Conservation (phyloP, 2,797 vertebrate genomes). For the Acrocephalus scirpaceus region DNA sequence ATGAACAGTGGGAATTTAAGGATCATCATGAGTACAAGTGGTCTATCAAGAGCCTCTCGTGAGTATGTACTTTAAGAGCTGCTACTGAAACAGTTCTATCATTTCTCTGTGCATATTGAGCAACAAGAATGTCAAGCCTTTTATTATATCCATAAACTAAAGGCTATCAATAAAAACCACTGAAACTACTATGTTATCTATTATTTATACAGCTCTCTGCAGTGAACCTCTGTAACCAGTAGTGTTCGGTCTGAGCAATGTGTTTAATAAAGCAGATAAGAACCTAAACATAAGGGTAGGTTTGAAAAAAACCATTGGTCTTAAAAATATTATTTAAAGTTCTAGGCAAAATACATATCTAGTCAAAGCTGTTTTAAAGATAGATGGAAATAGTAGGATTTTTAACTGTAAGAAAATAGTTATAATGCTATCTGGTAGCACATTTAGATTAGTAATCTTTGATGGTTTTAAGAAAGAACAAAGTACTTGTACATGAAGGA, state of each 20-base stretch:
- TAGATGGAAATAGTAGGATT: neutral
- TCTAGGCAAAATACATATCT: neutral
- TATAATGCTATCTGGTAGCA: neutral
- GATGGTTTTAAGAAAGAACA: neutral
- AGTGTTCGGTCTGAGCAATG: neutral
- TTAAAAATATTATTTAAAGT: neutral
- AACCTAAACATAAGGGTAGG: neutral
- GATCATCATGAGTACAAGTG: neutral
- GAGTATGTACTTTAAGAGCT: neutral
- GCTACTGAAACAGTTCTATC: neutral
- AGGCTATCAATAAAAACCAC: neutral
- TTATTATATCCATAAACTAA: neutral
- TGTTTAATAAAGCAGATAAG: conserved; percentile 14
- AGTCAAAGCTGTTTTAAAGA: neutral
- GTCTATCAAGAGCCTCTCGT: neutral
- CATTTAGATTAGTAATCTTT: neutral
- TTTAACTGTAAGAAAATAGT: neutral
- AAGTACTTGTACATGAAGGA: neutral
- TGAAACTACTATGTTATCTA: neutral
- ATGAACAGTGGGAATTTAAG: neutral
- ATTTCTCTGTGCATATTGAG: neutral
- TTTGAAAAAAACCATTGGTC: neutral
- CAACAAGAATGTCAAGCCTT: neutral
- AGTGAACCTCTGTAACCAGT: neutral
- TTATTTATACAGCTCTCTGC: neutral